Base-by-base conservation (phyloP, 2,888 invertebrate genomes). In the Apoderus coryli region DNA sequence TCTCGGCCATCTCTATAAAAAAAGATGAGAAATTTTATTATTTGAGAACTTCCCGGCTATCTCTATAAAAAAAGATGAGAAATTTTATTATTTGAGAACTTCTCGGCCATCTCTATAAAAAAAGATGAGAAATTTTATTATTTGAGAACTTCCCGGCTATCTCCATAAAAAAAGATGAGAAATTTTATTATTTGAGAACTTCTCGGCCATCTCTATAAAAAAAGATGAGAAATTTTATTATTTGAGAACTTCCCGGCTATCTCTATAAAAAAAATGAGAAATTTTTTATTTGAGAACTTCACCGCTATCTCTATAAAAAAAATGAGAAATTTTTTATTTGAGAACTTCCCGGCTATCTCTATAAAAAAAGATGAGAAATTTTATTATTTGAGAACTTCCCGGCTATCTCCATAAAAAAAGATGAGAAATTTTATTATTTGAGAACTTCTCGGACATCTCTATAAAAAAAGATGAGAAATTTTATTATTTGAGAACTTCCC, bases 281-380 rank as follows among this genome's bases (percentile, higher is more conserved):
- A 19, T 19, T 19, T 7, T 19, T n/a, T 6, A 19, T 46, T 69
- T 69, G 25, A 65, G 44, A 37, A 56, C 52, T 51, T 73, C 74
- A 33, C 61, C 60, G 34, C 54, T 66, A 59, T 80, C 76, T 50
- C 78, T 78, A 44, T 24, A 49, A 45, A 32, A 22, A 26, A 35
- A 31, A 27, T 35, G n/a, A n/a, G 25, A 25, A n/a, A 19, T 19
- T 19, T 7, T 19, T n/a, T 6, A 19, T 46, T 69, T 69, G 25
- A 65, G 44, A 37, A 56, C 52, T 51, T 73, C 74, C 33, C 61
- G 60, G 34, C 54, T 66, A 59, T 80, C 76, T 50, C 78, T 78
- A 44, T 24, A 49, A 45, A 32, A 22, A 26, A n/a, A 35, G 26
- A 27, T 35, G n/a, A n/a, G 25, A 25, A n/a, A 19, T 19, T 19